Evolutionary conservation across 1,140 invertebrate species (phyloP), one percentile per base, ranked within the genome.

Genomic region (Drosophila ohnishii): DNA sequence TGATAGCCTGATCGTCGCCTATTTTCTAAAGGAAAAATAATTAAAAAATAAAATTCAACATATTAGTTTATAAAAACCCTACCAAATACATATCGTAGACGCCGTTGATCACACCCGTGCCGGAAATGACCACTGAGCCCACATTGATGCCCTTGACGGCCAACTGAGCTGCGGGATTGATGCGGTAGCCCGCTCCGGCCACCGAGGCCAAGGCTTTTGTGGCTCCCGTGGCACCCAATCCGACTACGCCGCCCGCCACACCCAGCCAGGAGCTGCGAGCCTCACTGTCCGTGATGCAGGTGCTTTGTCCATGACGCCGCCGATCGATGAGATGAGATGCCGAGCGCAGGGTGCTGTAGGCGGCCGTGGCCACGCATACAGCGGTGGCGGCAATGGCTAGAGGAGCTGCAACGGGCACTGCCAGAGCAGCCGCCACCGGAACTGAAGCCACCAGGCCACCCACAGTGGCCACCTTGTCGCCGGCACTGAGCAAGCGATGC

Each of bases 201-300:
- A 35, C 76, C 11, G 14, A 51, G 5, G 50, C 60, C 25, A 90
- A 25, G 0, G 65, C 71, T 32, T 67, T 71, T 11, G 77, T 91
- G 0, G 90, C 90, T 25, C 88, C 85, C 0, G 78, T 72, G 7
- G 88, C 82, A 0, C 80, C 85, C 5, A 91, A 25, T 13, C 88
- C 77, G 2, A 82, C 76, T 10, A 85, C 78, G 7, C 90, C 90
- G 30, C 78, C 80, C 0, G 82, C 85, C 11, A 91, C 73, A 7
- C 90, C 90, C 48, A 91, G 55, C 90, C 90, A 91, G 55, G 63
- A 81, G 35, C 69, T 57, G 30, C 90, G 75, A 11, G 90, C 90
- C n/a, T 91, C 79, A 1, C 67, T 61, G 34, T 91, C 71, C 1
- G 45, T 28, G 2, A 90, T 32, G 2, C 70, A 67, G 2, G 70